Conservation (phyloP, 2,113 vertebrate species). For the Calonectris borealis region DNA sequence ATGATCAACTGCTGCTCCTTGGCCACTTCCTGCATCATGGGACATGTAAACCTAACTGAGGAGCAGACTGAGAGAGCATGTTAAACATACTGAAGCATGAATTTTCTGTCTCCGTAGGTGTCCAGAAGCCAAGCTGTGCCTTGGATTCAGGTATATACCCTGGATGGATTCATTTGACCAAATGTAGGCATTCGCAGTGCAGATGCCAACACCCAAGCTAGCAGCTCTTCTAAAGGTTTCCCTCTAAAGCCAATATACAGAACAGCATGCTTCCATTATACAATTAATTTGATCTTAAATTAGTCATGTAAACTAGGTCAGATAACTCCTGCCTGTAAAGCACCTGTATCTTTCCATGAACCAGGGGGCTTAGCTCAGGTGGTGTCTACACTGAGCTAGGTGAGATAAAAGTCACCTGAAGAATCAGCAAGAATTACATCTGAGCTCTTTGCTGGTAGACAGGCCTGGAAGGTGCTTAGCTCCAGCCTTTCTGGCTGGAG, state of each 20-base stretch:
- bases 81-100: neutral
- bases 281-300: neutral
- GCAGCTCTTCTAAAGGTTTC: neutral
- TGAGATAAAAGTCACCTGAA: neutral
- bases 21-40: neutral
- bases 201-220: neutral
- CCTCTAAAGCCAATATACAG: neutral
- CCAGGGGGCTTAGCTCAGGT: neutral
- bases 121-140: neutral
- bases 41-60: neutral
- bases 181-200: neutral
- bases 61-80: neutral
- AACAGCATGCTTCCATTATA: neutral
- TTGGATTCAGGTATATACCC: neutral
- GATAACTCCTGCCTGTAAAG: neutral
- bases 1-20: neutral
- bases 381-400: neutral
- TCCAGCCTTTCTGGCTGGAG: neutral
- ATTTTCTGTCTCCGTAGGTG: neutral
- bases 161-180: neutral
- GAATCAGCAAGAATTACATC: neutral
- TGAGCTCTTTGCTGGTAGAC: neutral
- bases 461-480: neutral
- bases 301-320: neutral
- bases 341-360: neutral